Conservation (phyloP, 2,888 invertebrate genomes). For the Heteropelma amictum region DNA sequence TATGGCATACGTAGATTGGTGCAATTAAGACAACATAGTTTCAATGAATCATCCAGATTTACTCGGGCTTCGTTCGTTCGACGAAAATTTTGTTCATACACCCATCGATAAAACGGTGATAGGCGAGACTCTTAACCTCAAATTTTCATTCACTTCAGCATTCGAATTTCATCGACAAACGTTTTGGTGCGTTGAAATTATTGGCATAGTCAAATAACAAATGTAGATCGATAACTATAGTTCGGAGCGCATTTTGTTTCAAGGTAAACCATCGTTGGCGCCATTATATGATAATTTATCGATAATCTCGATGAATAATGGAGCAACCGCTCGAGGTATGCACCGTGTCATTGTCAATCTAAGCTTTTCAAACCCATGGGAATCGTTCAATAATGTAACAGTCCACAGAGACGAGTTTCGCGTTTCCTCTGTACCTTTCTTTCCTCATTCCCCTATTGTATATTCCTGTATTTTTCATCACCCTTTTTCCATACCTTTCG, state of each 20-base stretch:
- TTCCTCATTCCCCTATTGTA: neutral
- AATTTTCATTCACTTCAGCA: too few species aligned
- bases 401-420: constrained; percentile 50
- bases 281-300: constrained; percentile 74
- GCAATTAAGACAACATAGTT: too few species aligned
- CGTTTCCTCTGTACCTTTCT: neutral
- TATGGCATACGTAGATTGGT: too few species aligned
- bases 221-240: too few species aligned
- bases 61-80: too few species aligned
- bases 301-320: constrained; percentile 75
- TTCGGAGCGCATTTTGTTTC: constrained; percentile 47
- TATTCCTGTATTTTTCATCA: constrained; percentile 22
- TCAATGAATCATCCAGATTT: too few species aligned
- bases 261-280: constrained; percentile 64
- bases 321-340: constrained; percentile 62
- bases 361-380: constrained; percentile 64
- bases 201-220: too few species aligned
- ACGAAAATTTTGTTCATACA: too few species aligned
- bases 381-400: constrained; percentile 73
- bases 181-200: too few species aligned
- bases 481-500: neutral
- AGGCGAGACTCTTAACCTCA: too few species aligned
- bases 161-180: too few species aligned
- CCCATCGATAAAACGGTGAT: too few species aligned
- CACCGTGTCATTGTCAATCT: constrained; percentile 73